Percentiles rank a stretch among this genome's conserved stretches.
Evolutionary conservation across 1,140 invertebrate species (phyloP).

Genomic region (Drosophila repleta): DNA sequence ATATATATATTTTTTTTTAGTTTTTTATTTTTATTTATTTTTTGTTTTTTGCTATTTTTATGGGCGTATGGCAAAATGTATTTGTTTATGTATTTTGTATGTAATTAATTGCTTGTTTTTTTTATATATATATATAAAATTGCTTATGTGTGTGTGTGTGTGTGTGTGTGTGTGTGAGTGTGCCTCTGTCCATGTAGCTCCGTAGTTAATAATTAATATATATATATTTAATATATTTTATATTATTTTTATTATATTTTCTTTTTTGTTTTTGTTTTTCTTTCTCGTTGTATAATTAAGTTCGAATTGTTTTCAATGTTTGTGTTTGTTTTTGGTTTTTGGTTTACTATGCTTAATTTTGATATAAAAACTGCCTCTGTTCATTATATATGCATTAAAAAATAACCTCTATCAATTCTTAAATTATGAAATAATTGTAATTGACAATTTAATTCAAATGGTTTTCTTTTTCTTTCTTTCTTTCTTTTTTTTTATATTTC

Average conservation of each 20-base stretch:
- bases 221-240: constrained; percentile 40
- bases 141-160: constrained; percentile 49
- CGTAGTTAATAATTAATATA: constrained; percentile 54
- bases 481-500: constrained; percentile 29
- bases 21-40: too few relatives aligned
- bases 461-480: constrained; percentile 45
- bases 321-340: constrained; percentile 43
- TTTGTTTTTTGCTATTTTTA: constrained; percentile 6
- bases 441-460: constrained; percentile 83
- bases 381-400: constrained; percentile 75
- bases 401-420: constrained; percentile 79
- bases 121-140: constrained; percentile 63
- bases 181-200: constrained; percentile 53
- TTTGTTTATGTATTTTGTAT: constrained; percentile 49
- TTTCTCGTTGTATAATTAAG: constrained; percentile 83
- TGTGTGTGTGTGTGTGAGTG: constrained; percentile 38
- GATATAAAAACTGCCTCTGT: constrained; percentile 76
- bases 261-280: constrained; percentile 44
- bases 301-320: constrained; percentile 83
- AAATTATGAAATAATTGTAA: constrained; percentile 81
- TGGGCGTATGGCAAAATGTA: constrained; percentile 47
- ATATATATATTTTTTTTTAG: constrained; percentile 34
- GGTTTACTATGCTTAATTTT: constrained; percentile 79
- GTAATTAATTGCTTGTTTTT: constrained; percentile 29
- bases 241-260: constrained; percentile 25